Percentiles rank a stretch among this genome's conserved stretches.
Evolutionary conservation across 1,140 invertebrate genomes (phyloP).

Genomic region (Cataglyphis hispanica): DNA sequence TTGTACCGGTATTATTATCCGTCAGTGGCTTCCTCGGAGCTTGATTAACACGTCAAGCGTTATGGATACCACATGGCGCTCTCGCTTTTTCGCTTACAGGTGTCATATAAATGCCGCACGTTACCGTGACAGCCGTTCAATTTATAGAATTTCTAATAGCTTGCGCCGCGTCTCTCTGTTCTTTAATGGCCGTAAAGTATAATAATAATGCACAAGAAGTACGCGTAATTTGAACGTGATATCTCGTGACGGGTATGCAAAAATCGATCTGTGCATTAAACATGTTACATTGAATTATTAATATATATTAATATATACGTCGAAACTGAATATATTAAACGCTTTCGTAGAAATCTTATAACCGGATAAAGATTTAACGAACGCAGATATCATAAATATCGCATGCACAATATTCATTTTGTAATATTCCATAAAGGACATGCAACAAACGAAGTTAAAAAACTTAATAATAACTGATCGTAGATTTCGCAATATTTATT

Average conservation of each 20-base stretch:
- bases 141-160: constrained; percentile 40
- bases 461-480: background rate
- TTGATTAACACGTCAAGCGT: constrained; percentile 58
- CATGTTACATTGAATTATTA: background rate
- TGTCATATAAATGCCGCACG: constrained; percentile 55
- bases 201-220: constrained; percentile 37
- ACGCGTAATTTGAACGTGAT: constrained; percentile 16
- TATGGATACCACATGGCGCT: constrained; percentile 37
- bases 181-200: constrained; percentile 25
- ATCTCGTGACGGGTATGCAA: background rate
- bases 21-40: constrained; percentile 34
- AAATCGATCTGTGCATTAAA: background rate
- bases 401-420: background rate
- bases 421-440: background rate
- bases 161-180: background rate
- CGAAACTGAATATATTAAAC: background rate
- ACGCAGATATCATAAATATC: background rate
- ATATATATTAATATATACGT: no score
- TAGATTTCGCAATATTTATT: no score
- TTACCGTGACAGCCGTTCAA: constrained; percentile 26
- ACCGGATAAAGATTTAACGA: background rate
- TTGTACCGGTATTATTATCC: constrained; percentile 17
- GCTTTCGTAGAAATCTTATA: background rate
- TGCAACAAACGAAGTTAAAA: background rate
- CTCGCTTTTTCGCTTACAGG: constrained; percentile 52